phyloP scores from a whole-genome alignment of 2,888 invertebrate species.

The Anarsia innoxiella region DNA sequence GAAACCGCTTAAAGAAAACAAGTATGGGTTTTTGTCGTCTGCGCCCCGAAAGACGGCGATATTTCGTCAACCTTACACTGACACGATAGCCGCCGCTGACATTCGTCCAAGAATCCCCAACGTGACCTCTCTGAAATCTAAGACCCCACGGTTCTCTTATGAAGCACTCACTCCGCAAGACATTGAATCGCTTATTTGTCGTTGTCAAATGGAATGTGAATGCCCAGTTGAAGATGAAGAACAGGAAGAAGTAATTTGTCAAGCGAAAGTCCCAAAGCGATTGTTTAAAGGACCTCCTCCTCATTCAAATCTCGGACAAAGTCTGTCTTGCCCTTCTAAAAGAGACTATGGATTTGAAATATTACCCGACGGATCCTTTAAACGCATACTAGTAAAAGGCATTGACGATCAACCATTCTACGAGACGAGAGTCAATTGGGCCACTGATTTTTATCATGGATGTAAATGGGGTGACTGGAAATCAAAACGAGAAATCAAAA shows the following conservation, averaged over 20 bases:
- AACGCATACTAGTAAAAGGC: slow-evolving; percentile 23
- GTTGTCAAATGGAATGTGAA: slow-evolving; percentile 45
- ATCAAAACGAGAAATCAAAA: slow-evolving; percentile 27
- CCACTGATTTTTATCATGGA: slow-evolving; percentile 48
- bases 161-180: slow-evolving; percentile 40
- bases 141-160: slow-evolving; percentile 49
- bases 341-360: slow-evolving; percentile 33
- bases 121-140: slow-evolving; percentile 42
- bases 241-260: slow-evolving; percentile 30
- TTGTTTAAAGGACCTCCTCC: slow-evolving; percentile 44
- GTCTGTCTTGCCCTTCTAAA: slow-evolving; percentile 34
- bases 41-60: slow-evolving; percentile 34
- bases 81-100: slow-evolving; percentile 35
- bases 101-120: slow-evolving; percentile 37
- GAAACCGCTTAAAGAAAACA: slow-evolving; percentile 23
- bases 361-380: slow-evolving; percentile 25
- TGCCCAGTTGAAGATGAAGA: slow-evolving; percentile 32
- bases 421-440: slow-evolving; percentile 37
- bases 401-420: slow-evolving; percentile 35
- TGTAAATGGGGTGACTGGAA: slow-evolving; percentile 61
- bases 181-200: slow-evolving; percentile 44
- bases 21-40: slow-evolving; percentile 45
- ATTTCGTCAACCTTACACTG: slow-evolving; percentile 37
- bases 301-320: slow-evolving; percentile 23
- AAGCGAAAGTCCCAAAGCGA: slow-evolving; percentile 34